Base-by-base conservation (phyloP, 1,140 invertebrate genomes). In the Ceratosolen fusciceps region DNA sequence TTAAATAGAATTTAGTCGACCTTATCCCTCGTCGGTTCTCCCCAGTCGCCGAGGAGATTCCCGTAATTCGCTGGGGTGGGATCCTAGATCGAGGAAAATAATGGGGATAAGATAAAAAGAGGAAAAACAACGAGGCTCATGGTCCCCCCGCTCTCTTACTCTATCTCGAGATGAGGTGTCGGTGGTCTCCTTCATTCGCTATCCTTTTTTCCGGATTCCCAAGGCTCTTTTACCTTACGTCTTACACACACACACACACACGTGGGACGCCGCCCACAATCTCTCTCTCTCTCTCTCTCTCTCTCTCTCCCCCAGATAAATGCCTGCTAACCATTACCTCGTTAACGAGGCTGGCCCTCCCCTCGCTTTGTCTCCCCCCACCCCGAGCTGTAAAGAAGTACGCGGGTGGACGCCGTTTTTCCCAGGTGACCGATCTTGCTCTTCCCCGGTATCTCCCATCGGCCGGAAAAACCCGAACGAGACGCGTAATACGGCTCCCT, bases 261-360 rank as follows among this genome's bases (percentile, higher is more conserved):
- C 8, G 14, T 9, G 67, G 37, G 67, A 52, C 24, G 39, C 16
- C 31, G 60, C 43, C 39, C 10, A 31, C n/a, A 37, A 16, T 31
- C 8, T 65, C 60, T 43, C n/a, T 49, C 39, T n/a, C 19, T 24
- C 24, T 0, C 21, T 1, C 67, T 70, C n/a, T n/a, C n/a, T 0
- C 31, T 21, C 52, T 49, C 58, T 47, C 73, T 43, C 68, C 5
- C 21, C 49, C 70, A 82, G 82, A 86, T 85, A 85, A 86, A 85
- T 84, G 84, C 77, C 80, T 82, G 78, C 82, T 83, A 74, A 80
- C 84, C 83, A 83, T 86, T 86, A 83, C 80, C 67, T 52, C n/a
- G 75, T 74, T 84, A 86, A 85, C 83, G 83, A 86, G 85, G 73
- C 78, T 65, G 70, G 37, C 24, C 79, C 37, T 26, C 43, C 29